A percentile compares a stretch with the other conserved stretches of the same genome.
These are phyloP conservation scores for Zosterops borbonicus DNA, from an alignment of 2,113 vertebrate genomes.

Conservation along the genomic window DNA sequence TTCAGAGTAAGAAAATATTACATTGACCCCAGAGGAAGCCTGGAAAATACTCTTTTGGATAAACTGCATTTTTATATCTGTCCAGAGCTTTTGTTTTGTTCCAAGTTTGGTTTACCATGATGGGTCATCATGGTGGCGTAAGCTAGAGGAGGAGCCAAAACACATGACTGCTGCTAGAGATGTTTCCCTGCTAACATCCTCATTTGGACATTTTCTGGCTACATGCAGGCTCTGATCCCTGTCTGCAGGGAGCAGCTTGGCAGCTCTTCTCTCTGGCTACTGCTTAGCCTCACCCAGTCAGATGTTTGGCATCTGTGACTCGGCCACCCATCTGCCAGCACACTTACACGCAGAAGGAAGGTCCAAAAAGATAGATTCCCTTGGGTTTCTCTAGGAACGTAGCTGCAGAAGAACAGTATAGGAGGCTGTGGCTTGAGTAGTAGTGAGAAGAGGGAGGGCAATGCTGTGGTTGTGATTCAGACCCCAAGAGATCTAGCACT, in stretches of 20 bases:
- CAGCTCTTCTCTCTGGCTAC: neutral
- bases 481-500: neutral
- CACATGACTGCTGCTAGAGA: neutral
- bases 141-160: conserved; percentile 6
- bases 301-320: neutral
- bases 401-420: neutral
- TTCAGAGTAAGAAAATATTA: neutral
- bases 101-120: neutral
- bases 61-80: neutral
- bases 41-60: neutral
- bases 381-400: neutral
- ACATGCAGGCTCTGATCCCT: neutral
- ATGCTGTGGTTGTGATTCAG: neutral
- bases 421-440: neutral
- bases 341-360: neutral
- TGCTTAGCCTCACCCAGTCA: neutral
- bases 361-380: neutral
- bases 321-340: neutral
- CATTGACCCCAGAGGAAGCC: neutral
- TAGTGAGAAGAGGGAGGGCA: neutral
- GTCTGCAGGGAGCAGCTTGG: neutral
- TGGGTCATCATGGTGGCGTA: neutral
- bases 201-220: neutral
- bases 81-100: neutral
- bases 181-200: neutral